phyloP scores from a whole-genome alignment of 2,888 invertebrate genomes.

The Ennomos quercinarius region DNA sequence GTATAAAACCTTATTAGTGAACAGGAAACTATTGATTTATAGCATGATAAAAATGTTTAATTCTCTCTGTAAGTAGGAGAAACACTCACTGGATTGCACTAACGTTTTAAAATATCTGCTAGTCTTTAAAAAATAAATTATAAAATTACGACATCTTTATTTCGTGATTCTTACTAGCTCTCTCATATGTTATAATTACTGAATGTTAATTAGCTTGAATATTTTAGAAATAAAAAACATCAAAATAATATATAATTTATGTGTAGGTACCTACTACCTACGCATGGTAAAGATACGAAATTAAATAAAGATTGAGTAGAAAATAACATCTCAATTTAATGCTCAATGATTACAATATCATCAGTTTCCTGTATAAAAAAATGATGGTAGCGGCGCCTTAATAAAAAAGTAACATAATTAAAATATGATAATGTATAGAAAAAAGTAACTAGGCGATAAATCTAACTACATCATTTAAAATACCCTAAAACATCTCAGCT shows the following conservation, averaged over 20 bases:
- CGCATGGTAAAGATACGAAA: neutral
- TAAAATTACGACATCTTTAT: neutral
- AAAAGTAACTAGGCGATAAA: neutral
- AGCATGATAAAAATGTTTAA: neutral
- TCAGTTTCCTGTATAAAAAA: constrained; percentile 7
- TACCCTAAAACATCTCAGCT: constrained; percentile 11
- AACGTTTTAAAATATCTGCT: neutral
- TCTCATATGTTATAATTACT: constrained; percentile 4
- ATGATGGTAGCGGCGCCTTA: neutral
- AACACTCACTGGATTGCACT: neutral
- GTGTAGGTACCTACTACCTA: neutral
- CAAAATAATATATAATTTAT: neutral
- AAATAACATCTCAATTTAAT: constrained; percentile 21
- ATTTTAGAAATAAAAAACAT: neutral
- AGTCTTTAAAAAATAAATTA: neutral
- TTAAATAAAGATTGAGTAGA: neutral
- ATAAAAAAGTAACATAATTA: neutral
- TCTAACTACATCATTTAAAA: constrained; percentile 7
- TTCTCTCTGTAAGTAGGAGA: neutral
- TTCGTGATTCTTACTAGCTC: constrained; percentile 3
- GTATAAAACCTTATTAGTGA: neutral
- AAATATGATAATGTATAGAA: constrained; percentile 10
- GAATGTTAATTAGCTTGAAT: constrained; percentile 8
- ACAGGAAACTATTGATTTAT: neutral
- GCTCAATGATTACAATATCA: constrained; percentile 10